Evolutionary conservation across 2,113 vertebrate genomes (phyloP).

Genomic region (Andinoacara biseriatus): DNA sequence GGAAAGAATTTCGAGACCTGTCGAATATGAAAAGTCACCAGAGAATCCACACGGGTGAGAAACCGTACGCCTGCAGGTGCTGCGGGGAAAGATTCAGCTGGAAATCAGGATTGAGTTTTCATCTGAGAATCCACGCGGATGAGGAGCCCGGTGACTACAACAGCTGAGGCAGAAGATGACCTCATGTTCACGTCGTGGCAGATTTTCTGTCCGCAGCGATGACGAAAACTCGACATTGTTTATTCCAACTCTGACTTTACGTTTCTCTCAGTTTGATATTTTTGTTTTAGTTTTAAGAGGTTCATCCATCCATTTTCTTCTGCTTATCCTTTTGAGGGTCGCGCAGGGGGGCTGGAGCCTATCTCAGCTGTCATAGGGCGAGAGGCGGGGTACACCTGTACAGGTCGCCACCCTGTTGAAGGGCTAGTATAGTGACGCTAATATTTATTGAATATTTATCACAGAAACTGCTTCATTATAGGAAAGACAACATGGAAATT

Average conservation of each 20-base stretch:
- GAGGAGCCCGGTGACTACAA: fast-evolving
- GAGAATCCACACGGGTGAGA: not conserved
- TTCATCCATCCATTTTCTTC: not conserved
- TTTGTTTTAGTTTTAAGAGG: not conserved
- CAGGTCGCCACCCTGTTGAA: too few species aligned
- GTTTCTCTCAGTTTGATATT: not conserved
- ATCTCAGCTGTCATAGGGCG: too few species aligned
- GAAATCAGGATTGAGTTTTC: not conserved
- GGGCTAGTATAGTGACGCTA: not conserved
- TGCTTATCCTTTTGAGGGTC: too few species aligned
- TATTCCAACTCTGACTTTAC: fast-evolving
- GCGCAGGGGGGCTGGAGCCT: too few species aligned
- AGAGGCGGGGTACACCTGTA: too few species aligned
- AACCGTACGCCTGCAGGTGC: not conserved
- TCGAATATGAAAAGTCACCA: not conserved
- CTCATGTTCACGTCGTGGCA: not conserved
- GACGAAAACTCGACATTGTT: not conserved
- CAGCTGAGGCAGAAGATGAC: not conserved
- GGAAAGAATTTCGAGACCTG: not conserved
- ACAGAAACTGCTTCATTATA: not conserved
- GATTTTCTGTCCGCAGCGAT: not conserved
- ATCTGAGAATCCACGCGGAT: not conserved
- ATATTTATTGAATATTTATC: not conserved
- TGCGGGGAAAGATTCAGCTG: not conserved
- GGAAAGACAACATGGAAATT: not conserved